Conservation (phyloP, 1,140 invertebrate genomes). For the Saxidomus purpurata region DNA sequence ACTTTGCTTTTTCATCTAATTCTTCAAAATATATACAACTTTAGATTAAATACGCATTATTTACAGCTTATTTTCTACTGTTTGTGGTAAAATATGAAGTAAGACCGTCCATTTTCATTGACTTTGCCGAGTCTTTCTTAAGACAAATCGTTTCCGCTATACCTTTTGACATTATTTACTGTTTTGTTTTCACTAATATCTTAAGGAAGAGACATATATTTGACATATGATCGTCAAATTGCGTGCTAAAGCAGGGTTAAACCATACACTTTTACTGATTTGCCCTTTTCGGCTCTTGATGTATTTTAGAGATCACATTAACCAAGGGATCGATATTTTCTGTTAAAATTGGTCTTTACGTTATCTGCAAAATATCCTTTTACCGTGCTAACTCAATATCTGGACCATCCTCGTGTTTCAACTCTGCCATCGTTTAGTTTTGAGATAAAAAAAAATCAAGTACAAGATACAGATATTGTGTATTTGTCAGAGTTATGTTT, state of each 20-base stretch:
- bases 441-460: no score
- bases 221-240: constrained; percentile 24
- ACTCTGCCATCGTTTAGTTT: no score
- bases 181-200: constrained; percentile 27
- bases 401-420: no score
- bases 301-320: constrained; percentile 3
- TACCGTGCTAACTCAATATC: no score
- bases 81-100: constrained; percentile 14
- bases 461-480: no score
- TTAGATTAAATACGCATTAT: not conserved
- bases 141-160: constrained; percentile 7
- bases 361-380: not conserved
- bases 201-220: not conserved
- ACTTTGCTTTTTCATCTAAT: not conserved
- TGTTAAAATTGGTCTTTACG: not conserved
- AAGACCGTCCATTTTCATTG: not conserved
- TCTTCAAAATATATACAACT: not conserved
- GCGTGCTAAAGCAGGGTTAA: not conserved
- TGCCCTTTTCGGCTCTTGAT: not conserved
- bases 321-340: not conserved
- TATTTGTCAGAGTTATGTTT: no score
- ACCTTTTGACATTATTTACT: not conserved
- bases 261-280: not conserved
- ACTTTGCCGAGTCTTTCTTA: not conserved
- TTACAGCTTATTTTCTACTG: not conserved